These are phyloP conservation scores for Pelecanus crispus DNA, from an alignment of 2,113 vertebrate genomes.

Conservation along the genomic window DNA sequence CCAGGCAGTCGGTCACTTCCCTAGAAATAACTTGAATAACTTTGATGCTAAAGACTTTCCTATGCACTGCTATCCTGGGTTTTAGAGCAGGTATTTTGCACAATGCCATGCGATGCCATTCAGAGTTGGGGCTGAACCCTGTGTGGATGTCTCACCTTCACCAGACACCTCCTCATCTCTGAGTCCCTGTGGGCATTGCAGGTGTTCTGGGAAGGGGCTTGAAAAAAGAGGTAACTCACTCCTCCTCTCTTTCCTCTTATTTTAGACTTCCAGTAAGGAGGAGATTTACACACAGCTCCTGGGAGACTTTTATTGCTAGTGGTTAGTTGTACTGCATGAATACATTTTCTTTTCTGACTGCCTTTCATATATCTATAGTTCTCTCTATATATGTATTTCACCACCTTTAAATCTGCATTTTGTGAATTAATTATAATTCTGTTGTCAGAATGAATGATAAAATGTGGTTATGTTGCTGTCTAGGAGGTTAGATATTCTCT, in stretches of 20 bases:
- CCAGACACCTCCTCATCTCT: neutral
- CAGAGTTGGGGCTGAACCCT: neutral
- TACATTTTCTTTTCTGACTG: slow-evolving; percentile 10
- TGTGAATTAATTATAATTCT: neutral
- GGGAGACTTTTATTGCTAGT: neutral
- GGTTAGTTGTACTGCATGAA: neutral
- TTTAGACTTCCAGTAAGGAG: slow-evolving; percentile 33
- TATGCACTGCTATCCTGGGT: neutral
- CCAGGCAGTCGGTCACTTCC: neutral
- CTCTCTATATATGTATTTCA: neutral
- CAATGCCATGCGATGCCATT: accelerated
- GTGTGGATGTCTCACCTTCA: neutral
- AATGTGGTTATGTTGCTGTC: neutral
- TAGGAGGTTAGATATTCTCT: neutral
- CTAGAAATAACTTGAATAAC: neutral
- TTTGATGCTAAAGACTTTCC: neutral
- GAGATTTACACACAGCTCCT: slow-evolving; percentile 12
- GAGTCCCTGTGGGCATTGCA: neutral
- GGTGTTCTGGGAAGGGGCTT: neutral
- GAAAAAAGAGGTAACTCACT: neutral
- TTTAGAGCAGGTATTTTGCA: neutral
- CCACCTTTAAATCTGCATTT: slow-evolving; percentile 20
- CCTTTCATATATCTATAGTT: neutral
- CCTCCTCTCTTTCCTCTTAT: neutral
- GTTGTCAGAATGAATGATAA: neutral